These are phyloP conservation scores for Bellardia bayeri DNA, from an alignment of 2,888 invertebrate species.

Conservation along the genomic window DNA sequence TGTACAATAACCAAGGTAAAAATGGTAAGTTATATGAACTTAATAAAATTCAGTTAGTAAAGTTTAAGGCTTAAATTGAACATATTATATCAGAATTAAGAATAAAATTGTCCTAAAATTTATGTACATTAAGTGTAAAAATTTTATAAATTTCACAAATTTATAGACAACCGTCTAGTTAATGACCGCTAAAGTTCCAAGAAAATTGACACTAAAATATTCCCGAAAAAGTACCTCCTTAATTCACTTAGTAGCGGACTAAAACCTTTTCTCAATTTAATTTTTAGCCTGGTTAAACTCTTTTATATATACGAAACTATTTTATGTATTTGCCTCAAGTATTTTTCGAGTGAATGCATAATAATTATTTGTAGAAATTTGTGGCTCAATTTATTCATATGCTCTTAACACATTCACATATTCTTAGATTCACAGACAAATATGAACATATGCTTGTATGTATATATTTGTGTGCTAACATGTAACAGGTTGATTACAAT, in stretches of 20 bases:
- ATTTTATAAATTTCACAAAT: too few relatives aligned
- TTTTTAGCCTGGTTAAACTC: background rate
- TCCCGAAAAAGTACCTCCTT: too few relatives aligned
- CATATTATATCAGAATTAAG: too few relatives aligned
- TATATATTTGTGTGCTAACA: background rate
- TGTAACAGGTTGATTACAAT: too few relatives aligned
- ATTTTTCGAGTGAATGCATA: slow-evolving; percentile 53
- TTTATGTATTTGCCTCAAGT: slow-evolving; percentile 53
- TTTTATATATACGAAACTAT: background rate
- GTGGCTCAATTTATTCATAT: slow-evolving; percentile 63
- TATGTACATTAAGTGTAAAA: too few relatives aligned
- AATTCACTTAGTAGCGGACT: too few relatives aligned
- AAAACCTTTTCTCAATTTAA: background rate
- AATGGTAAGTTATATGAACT: background rate
- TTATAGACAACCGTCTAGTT: too few relatives aligned
- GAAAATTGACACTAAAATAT: too few relatives aligned
- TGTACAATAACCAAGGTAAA: background rate
- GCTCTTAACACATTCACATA: slow-evolving; percentile 51
- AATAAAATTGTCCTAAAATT: too few relatives aligned
- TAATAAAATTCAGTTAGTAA: too few relatives aligned
- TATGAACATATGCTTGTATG: background rate
- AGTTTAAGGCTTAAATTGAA: too few relatives aligned
- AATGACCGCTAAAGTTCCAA: too few relatives aligned
- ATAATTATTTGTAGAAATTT: slow-evolving; percentile 56
- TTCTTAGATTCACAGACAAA: background rate